Base-by-base conservation (phyloP, 2,797 vertebrate genomes). In the Enteromius thamalakanensis region DNA sequence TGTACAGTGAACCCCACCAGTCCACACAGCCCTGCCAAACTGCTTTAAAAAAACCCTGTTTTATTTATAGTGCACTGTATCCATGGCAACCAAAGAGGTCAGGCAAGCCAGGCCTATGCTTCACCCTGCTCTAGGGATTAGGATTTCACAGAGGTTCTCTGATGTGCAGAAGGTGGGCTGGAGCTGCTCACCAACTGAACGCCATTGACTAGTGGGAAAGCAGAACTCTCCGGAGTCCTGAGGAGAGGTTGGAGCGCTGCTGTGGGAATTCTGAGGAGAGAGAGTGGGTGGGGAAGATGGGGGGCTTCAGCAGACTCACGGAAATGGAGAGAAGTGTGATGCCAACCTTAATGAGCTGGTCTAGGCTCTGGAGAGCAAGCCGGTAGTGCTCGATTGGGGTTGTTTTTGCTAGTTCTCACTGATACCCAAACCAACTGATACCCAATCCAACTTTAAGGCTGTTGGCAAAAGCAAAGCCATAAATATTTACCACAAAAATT, bases 11-110 rank as follows among this genome's bases (percentile, higher is more conserved):
- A 92, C 93, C 94, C 93, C 93, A 92, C 92, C 91, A 94, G 91
- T 93, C 93, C 91, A 91, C 92, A 92, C 92, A 93, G 91, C 92
- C 91, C 92, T 94, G 94, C 94, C 94, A 97, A 98, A 98, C 96
- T 96, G 96, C 96, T 94, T 93, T 95, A 86, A 86, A 88, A 29
- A 89, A 94, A 93, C 91, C 90, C 96, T 96, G 96, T 97, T 98
- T 98, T 98, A 97, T 98, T 98, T 98, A 98, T 98, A 98, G 97
- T 98, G 96, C 95, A 92, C 93, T 95, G 97, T 98, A 97, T 97
- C 97, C 97, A 98, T 98, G 96, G 97, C 95, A 98, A 98, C 97
- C 96, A 58, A 94, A 97, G 97, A 97, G 97, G 97, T 98, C 97
- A 98, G 97, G 96, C 96, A 97, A 98, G 96, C 96, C 97, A 95